Evolutionary conservation across 2,113 vertebrate genomes (phyloP).

Genomic region (Mastomys natalensis): DNA sequence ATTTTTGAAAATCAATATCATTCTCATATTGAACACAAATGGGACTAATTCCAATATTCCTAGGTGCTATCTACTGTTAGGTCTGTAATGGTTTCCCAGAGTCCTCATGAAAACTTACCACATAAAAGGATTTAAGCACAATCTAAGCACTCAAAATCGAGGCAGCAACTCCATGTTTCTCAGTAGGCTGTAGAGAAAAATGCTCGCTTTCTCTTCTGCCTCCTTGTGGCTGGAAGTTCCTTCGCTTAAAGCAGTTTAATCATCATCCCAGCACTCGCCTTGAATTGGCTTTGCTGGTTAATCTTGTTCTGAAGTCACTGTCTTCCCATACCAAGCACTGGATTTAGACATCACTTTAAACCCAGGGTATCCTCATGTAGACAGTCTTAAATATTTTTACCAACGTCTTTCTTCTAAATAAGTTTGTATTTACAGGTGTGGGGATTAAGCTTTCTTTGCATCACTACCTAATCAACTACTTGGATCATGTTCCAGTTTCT

Average conservation of each 20-base stretch:
- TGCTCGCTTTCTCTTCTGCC: not conserved
- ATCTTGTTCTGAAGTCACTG: not conserved
- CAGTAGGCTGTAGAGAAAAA: not conserved
- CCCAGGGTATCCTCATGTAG: not conserved
- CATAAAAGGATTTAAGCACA: not conserved
- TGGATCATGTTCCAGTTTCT: not conserved
- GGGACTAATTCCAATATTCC: not conserved
- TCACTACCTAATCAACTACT: not conserved
- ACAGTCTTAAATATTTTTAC: not conserved
- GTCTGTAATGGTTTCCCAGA: not conserved
- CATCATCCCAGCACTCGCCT: not conserved
- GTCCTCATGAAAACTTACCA: not conserved
- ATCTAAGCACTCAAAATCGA: not conserved
- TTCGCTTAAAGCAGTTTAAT: not conserved
- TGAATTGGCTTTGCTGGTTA: not conserved
- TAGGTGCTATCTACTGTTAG: not conserved
- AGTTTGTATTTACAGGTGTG: not conserved
- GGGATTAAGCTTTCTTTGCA: not conserved
- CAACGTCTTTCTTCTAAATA: not conserved
- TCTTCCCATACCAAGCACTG: not conserved
- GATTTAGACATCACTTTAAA: not conserved
- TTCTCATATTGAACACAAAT: not conserved
- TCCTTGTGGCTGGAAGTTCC: not conserved
- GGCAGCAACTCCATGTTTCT: too few relatives aligned
- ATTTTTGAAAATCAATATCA: not conserved